Conservation (phyloP, 2,888 invertebrate genomes). For the Atethmia centrago region DNA sequence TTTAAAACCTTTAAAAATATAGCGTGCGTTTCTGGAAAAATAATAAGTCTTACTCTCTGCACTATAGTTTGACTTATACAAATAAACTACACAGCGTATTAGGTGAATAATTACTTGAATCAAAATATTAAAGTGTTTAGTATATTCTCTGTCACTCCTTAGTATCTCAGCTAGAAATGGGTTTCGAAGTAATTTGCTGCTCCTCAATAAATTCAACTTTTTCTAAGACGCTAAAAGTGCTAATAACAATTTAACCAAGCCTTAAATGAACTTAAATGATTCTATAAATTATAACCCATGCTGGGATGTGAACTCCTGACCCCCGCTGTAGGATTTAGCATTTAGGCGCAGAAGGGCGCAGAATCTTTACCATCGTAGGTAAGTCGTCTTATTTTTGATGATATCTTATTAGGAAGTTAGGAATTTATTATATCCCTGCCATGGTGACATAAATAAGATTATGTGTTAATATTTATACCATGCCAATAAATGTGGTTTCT, state of each 20-base stretch:
- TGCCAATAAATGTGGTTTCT: slow-evolving; percentile 30
- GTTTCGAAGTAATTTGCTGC: slow-evolving; percentile 3
- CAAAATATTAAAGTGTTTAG: neutral
- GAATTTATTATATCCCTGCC: slow-evolving; percentile 10
- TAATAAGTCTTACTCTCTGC: neutral
- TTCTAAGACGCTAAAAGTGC: slow-evolving; percentile 18
- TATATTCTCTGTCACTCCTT: slow-evolving; percentile 2
- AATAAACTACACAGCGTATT: neutral
- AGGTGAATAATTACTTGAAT: neutral
- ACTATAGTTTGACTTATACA: neutral
- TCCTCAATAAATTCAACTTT: slow-evolving; percentile 10
- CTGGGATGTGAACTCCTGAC: slow-evolving; percentile 62
- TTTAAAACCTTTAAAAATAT: neutral
- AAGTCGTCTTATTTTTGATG: slow-evolving; percentile 36
- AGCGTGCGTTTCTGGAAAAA: neutral
- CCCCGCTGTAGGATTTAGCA: slow-evolving; percentile 54
- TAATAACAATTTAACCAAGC: slow-evolving; percentile 43
- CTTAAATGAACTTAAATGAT: slow-evolving; percentile 50
- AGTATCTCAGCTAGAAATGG: neutral
- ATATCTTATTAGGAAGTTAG: slow-evolving; percentile 29
- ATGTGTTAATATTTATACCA: slow-evolving; percentile 28
- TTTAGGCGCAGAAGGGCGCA: slow-evolving; percentile 54
- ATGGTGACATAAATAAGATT: slow-evolving; percentile 11
- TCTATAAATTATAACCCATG: slow-evolving; percentile 57
- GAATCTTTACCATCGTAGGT: slow-evolving; percentile 33